Evolutionary conservation across 2,888 invertebrate genomes (phyloP), one percentile per base, ranked within the genome.

Genomic region (Nephrotoma appendiculata): DNA sequence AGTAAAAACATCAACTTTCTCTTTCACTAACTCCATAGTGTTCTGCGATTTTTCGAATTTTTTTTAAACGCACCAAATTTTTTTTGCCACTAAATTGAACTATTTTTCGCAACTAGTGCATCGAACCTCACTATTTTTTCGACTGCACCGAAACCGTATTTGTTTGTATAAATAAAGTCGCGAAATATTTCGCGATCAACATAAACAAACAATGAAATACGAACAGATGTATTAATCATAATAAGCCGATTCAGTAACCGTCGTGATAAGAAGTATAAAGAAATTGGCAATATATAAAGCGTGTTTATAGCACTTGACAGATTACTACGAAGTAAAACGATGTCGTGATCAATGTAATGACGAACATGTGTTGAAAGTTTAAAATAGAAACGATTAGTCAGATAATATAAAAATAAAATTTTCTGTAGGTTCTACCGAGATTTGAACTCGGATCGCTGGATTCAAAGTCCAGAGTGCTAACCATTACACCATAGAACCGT

Each of bases 391-490:
- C 52, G 52, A 57, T 57, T 5, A 57, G 15, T 57, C 31, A 31
- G 5, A 31, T 15, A 71, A 31, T 31, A 31, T 3, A 71, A 71
- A 71, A 31, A 71, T 2, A 31, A 31, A 57, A 57, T 19, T 19
- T 57, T 2, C n/a, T 3, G 12, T 1, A 86, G 86, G 86, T 86
- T 86, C 86, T 86, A 86, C 86, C 86, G 86, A 86, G 86, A 86
- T 86, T 86, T 86, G 86, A 86, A 86, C 86, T 86, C 86, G 86
- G 86, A 86, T 86, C 86, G 86, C 86, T 45, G 86, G 86, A 86
- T 86, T 86, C 86, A 86, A 86, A 86, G 86, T 86, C 86, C 86
- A 45, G 86, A 86, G 86, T 86, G 86, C 86, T 86, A 86, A 86
- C 86, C 86, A 45, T 86, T 86, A 86, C 86, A 86, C 86, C 86